These are phyloP conservation scores for Ips typographus DNA, from an alignment of 1,140 invertebrate genomes.

Conservation along the genomic window DNA sequence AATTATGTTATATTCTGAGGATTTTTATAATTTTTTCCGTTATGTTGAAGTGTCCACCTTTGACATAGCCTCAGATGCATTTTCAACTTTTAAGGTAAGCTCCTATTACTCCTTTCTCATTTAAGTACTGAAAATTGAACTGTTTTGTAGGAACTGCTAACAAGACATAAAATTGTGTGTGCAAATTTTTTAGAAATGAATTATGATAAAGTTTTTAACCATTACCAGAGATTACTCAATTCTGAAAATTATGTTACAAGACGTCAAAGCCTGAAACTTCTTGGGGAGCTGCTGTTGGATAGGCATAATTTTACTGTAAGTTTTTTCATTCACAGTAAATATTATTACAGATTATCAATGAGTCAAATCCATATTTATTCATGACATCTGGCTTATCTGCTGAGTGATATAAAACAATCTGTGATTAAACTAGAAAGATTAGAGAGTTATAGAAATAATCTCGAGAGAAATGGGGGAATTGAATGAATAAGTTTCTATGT, in stretches of 20 bases:
- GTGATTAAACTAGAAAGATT: no score
- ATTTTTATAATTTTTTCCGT: constrained; percentile 99
- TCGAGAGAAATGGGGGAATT: no score
- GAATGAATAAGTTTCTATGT: no score
- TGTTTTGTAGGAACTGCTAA: constrained; percentile 86
- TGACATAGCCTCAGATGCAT: constrained; percentile 99
- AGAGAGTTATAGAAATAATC: no score
- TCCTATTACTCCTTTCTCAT: not conserved
- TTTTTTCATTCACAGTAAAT: constrained; percentile 40
- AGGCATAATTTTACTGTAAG: constrained; percentile 97
- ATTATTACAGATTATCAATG: no score
- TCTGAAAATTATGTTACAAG: constrained; percentile 99
- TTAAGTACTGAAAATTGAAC: not conserved
- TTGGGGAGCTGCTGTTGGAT: constrained; percentile 96
- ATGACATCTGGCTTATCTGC: no score
- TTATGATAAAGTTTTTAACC: constrained; percentile 97
- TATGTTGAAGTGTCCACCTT: constrained; percentile 99
- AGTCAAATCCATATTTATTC: no score
- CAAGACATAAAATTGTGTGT: constrained; percentile 96
- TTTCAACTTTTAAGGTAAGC: constrained; percentile 97
- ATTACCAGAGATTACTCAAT: constrained; percentile 96
- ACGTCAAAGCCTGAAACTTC: constrained; percentile 94
- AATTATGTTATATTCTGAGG: constrained; percentile 95
- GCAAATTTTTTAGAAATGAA: constrained; percentile 98
- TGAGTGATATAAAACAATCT: no score